Conservation (phyloP, 2,888 invertebrate genomes). For the Torymus auratus region DNA sequence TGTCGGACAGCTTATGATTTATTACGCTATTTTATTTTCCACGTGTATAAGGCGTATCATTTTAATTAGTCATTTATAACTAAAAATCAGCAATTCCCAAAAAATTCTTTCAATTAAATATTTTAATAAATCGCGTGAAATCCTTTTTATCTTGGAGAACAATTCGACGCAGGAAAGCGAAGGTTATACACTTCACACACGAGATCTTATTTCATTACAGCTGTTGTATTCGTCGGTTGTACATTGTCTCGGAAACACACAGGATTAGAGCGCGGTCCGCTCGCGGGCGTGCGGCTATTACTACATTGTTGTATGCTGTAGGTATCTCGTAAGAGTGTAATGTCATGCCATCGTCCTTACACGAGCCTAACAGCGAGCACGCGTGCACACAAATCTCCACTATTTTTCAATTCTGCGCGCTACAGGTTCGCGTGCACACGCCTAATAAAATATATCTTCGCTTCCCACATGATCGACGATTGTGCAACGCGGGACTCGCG, state of each 20-base stretch:
- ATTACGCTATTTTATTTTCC: too few relatives aligned
- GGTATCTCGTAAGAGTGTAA: neutral
- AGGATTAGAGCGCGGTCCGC: neutral
- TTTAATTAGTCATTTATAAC: too few relatives aligned
- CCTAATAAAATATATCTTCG: constrained; percentile 41
- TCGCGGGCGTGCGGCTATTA: neutral
- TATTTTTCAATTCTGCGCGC: too few relatives aligned
- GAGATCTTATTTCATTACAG: too few relatives aligned
- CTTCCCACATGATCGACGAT: constrained; percentile 27
- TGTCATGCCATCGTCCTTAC: neutral
- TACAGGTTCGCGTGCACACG: neutral
- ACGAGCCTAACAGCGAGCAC: neutral
- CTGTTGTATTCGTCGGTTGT: neutral
- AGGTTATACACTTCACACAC: too few relatives aligned
- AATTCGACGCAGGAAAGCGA: too few relatives aligned
- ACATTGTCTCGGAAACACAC: neutral
- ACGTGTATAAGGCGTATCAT: too few relatives aligned
- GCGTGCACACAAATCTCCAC: neutral
- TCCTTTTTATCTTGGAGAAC: too few relatives aligned
- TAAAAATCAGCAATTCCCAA: too few relatives aligned
- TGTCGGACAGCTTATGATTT: too few relatives aligned
- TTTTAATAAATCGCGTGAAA: too few relatives aligned
- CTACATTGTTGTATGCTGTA: constrained; percentile 14
- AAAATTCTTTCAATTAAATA: too few relatives aligned
- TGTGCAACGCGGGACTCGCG: constrained; percentile 20